Evolutionary conservation across 2,888 invertebrate genomes (phyloP).

Genomic region (Polietes domitor): DNA sequence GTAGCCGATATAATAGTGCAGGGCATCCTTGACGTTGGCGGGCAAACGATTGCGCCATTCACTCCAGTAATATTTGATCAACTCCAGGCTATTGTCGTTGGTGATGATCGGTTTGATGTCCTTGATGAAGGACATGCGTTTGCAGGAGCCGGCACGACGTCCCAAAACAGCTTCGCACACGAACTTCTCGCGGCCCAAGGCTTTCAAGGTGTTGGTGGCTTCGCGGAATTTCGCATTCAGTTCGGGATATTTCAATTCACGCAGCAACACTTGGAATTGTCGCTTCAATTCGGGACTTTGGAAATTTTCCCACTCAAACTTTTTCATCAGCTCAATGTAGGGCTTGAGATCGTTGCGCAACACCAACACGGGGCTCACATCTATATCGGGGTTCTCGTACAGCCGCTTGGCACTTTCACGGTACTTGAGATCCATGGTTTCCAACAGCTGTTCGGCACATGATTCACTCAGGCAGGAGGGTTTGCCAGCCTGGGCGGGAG

Average conservation of each 20-base stretch:
- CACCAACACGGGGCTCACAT: no score
- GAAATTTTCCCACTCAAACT: slow-evolving; percentile 66
- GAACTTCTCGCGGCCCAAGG: slow-evolving; percentile 67
- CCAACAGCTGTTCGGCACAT: slow-evolving; percentile 55
- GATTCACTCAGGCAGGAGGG: slow-evolving; percentile 40
- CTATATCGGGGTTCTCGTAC: slow-evolving; percentile 33
- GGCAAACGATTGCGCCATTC: slow-evolving; percentile 84
- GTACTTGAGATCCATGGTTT: slow-evolving; percentile 61
- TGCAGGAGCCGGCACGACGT: slow-evolving; percentile 64
- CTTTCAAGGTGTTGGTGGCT: slow-evolving; percentile 59
- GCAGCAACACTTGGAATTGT: slow-evolving; percentile 66
- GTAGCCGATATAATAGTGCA: background rate
- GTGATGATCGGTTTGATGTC: background rate
- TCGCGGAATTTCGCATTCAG: slow-evolving; percentile 62
- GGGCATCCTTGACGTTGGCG: slow-evolving; percentile 82
- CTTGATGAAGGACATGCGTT: slow-evolving; percentile 42
- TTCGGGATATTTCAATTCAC: slow-evolving; percentile 66
- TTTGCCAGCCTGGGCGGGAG: no score
- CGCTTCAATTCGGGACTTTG: slow-evolving; percentile 62
- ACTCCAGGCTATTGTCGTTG: slow-evolving; percentile 84
- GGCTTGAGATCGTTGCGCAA: slow-evolving; percentile 64
- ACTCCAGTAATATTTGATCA: slow-evolving; percentile 88
- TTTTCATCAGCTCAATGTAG: slow-evolving; percentile 55
- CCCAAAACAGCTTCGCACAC: slow-evolving; percentile 53
- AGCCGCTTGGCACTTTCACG: slow-evolving; percentile 59